phyloP scores from a whole-genome alignment of 1,140 invertebrate species.

The Pogonognathellus flavescens region DNA sequence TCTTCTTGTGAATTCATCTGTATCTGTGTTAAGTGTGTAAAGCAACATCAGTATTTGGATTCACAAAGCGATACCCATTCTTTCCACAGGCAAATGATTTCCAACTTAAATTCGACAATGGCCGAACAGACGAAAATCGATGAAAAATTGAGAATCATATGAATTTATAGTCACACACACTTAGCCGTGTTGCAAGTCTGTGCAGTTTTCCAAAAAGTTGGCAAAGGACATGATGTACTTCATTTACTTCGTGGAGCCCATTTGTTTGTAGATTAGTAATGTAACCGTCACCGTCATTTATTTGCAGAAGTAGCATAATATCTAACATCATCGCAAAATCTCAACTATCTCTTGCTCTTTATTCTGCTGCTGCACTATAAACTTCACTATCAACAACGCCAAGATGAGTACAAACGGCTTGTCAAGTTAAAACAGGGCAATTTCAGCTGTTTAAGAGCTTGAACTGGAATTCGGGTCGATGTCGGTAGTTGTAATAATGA shows the following conservation, averaged over 20 bases:
- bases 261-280: background rate
- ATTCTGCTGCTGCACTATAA: background rate
- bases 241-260: background rate
- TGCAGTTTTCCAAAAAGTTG: constrained; percentile 1
- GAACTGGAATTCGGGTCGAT: constrained; percentile 37
- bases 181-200: background rate
- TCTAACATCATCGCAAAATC: background rate
- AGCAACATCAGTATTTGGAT: no score
- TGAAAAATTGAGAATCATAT: no score
- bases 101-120: no score
- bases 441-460: constrained; percentile 35
- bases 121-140: no score
- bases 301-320: background rate
- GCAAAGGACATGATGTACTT: background rate
- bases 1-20: no score
- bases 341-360: background rate
- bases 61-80: no score
- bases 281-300: constrained; percentile 14
- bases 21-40: no score
- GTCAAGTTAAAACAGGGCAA: constrained; percentile 15
- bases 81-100: no score
- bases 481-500: constrained; percentile 34
- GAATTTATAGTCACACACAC: background rate
- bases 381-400: background rate
- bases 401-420: background rate